Base-by-base conservation (phyloP, 2,888 invertebrate species). In the Lamproptera curius region DNA sequence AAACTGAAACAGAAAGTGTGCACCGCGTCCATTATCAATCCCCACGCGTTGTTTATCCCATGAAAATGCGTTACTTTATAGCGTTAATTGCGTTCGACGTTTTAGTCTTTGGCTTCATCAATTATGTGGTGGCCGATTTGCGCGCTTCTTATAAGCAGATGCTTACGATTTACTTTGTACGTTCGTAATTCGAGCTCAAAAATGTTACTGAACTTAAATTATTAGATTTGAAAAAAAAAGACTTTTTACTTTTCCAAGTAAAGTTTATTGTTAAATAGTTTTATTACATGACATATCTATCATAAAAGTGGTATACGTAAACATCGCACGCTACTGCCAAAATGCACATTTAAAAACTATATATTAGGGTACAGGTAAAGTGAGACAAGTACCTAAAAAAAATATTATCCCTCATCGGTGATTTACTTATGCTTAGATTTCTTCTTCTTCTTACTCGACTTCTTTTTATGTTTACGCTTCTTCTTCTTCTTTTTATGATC, bases 361-460 rank as follows among this genome's bases (percentile, higher is more conserved):
- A 40, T 23, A 28, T 41, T n/a, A n/a, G n/a, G 31, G 13, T 41
- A 42, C 38, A 31, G 54, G 56, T 57, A 58, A 57, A 57, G 54
- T 57, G 58, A 47, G 50, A 59, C 53, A 61, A 49, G 57, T 55
- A 60, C 55, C 52, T 52, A 44, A 41, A 52, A 50, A 48, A 51
- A 47, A 50, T 47, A 52, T 28, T 37, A 38, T 23, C 33, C 42
- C 35, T 38, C 28, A 28, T 23, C 31, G 8, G 41, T n/a, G 34
- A 53, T 50, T 70, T 76, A 85, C 74, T 86, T 86, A 71, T 86
- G 84, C 63, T 86, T 87, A 53, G 91, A 89, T 74, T 93, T 93
- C 73, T 93, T 94, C 80, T 92, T 93, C 72, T 93, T 94, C 69
- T 92, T 93, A 60, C 89, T 87, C 16, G 91, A 90, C 62, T 91